A percentile compares a stretch with the other conserved stretches of the same genome.
Evolutionary conservation across 2,797 vertebrate genomes (phyloP).

Genomic region (Ctenosaura bakeri): DNA sequence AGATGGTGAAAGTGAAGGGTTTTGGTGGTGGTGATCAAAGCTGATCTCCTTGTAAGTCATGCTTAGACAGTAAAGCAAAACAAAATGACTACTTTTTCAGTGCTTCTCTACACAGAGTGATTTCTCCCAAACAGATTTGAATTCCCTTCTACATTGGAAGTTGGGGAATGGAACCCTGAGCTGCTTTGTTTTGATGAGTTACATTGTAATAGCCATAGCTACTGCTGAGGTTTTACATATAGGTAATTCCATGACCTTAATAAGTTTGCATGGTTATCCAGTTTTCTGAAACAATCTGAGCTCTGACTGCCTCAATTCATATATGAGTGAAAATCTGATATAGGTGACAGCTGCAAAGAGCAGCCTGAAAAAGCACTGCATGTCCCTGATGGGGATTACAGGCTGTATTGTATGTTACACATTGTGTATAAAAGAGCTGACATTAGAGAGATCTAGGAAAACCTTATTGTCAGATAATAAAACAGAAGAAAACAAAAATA

Average conservation of each 20-base stretch:
- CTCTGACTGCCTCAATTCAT: not conserved
- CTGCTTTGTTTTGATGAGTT: not conserved
- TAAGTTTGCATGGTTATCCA: conserved; percentile 2
- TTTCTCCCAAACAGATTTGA: conserved; percentile 24
- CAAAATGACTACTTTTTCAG: conserved; percentile 3
- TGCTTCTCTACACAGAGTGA: accelerated
- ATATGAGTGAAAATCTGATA: conserved; percentile 19
- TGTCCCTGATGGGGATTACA: not conserved
- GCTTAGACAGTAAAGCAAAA: not conserved
- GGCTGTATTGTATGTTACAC: accelerated
- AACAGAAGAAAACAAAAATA: conserved; percentile 14
- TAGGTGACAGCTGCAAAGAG: not conserved
- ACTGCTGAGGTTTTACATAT: not conserved
- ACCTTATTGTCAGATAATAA: not conserved
- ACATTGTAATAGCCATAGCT: not conserved
- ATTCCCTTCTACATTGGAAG: not conserved
- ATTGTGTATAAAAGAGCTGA: accelerated
- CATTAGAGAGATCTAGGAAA: accelerated
- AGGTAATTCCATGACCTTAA: not conserved
- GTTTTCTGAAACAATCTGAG: not conserved
- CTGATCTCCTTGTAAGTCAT: not conserved
- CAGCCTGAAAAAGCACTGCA: not conserved
- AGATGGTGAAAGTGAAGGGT: not conserved
- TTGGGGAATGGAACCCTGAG: not conserved
- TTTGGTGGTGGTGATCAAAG: not conserved